Conservation (phyloP, 2,888 invertebrate species). For the Tenthredo amoena region DNA sequence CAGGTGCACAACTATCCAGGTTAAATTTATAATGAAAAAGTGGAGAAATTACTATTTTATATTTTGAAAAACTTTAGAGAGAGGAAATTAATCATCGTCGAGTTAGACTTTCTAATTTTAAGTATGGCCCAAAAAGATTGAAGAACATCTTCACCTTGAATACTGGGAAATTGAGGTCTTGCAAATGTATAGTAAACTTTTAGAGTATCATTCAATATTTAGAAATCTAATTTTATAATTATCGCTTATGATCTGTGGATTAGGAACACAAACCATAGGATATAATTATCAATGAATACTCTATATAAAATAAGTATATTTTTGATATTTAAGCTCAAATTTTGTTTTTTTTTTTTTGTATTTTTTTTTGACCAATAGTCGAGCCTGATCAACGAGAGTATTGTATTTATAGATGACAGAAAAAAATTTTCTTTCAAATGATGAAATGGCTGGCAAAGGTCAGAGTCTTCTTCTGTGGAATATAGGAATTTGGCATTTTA, state of each 20-base stretch:
- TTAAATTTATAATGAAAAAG: constrained; percentile 22
- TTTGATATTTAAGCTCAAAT: not conserved
- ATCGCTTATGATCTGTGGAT: not conserved
- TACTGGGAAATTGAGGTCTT: constrained; percentile 16
- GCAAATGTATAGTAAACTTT: constrained; percentile 12
- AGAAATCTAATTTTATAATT: constrained; percentile 13
- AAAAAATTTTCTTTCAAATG: not conserved
- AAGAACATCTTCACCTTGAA: constrained; percentile 5
- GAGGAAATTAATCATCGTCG: constrained; percentile 15
- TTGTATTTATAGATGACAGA: constrained; percentile 6
- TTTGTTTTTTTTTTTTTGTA: not conserved
- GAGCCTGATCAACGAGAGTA: not conserved
- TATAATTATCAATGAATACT: not conserved
- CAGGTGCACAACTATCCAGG: constrained; percentile 63
- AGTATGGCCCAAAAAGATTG: constrained; percentile 8
- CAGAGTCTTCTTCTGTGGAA: not conserved
- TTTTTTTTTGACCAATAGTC: not conserved
- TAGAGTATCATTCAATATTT: not conserved
- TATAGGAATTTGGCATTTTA: constrained; percentile 11
- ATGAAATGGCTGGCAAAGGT: not conserved
- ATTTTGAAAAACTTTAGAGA: constrained; percentile 7
- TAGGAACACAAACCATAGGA: not conserved
- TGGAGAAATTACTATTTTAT: constrained; percentile 20
- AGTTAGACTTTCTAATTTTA: constrained; percentile 47
- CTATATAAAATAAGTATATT: not conserved